Base-by-base conservation (phyloP, 1,140 invertebrate genomes). In the Epicauta chinensis region DNA sequence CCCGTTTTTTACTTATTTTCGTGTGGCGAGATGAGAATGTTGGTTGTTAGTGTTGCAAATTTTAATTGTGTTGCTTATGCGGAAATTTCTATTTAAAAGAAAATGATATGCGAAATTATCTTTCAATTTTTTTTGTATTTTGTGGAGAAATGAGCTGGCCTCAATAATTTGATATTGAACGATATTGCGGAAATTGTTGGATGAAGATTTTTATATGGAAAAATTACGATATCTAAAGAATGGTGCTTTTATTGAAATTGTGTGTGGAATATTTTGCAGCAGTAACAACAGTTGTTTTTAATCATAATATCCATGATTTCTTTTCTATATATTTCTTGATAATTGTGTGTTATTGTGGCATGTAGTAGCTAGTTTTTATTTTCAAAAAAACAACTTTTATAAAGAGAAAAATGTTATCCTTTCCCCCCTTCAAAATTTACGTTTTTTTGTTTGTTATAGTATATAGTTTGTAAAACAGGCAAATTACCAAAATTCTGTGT, bases 401-500 rank as follows among this genome's bases (percentile, higher is more conserved):
- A 23, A 23, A 23, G n/a, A n/a, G n/a, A 23, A 1, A 23, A 5
- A 23, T 23, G 23, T 23, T n/a, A n/a, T n/a, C n/a, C n/a, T n/a
- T n/a, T n/a, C n/a, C n/a, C n/a, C n/a, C 23, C 23, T 5, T 7
- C 7, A 23, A 7, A 23, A 2, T 23, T 7, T 3, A 23, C 7
- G 23, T 56, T 56, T 52, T 52, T 14, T 49, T 60, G 47, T 56
- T 53, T 60, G 55, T 57, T 55, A 55, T 55, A 47, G 49, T 53
- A 60, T 23, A 23, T 60, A 58, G 55, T 58, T 60, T 60, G 49
- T 59, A 59, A 52, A 23, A 23, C 36, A 51, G 51, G 48, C 55
- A 60, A 23, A 58, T 55, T 60, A 60, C 59, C 59, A 60, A 60
- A 23, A 60, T 55, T 58, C 41, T 51, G 54, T 60, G 59, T 57